These are phyloP conservation scores for Parasteatoda lunata DNA, from an alignment of 2,888 invertebrate genomes.

Conservation along the genomic window DNA sequence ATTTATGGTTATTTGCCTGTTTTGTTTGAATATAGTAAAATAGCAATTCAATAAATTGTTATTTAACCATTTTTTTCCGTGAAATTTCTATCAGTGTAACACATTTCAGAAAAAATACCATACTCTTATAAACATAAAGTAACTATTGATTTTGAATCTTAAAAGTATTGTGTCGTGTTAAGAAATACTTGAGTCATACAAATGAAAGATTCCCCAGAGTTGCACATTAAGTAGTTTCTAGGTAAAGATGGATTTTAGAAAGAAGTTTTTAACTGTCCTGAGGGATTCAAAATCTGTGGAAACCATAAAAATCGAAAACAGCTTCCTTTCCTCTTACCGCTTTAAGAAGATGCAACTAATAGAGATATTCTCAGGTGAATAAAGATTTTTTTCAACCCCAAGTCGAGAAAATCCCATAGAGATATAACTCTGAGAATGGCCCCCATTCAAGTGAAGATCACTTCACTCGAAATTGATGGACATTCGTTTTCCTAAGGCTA, in stretches of 20 bases:
- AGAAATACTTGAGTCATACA: too few species aligned
- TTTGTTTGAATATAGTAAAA: too few species aligned
- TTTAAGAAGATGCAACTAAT: conserved; percentile 19
- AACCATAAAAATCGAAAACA: conserved; percentile 27
- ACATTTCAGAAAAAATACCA: too few species aligned
- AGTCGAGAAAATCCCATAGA: conserved; percentile 9
- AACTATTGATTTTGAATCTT: too few species aligned
- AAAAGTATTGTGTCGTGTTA: too few species aligned
- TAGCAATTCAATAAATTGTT: too few species aligned
- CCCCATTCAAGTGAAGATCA: conserved; percentile 10
- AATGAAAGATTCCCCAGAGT: too few species aligned
- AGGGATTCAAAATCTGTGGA: conserved; percentile 22
- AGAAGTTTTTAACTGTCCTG: conserved; percentile 8
- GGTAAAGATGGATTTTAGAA: conserved; percentile 15
- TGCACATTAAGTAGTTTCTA: not conserved
- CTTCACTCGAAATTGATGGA: conserved; percentile 21
- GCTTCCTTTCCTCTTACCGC: conserved; percentile 3
- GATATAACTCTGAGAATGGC: conserved; percentile 11
- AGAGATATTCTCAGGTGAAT: conserved; percentile 21
- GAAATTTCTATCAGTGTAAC: too few species aligned
- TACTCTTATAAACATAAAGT: too few species aligned
- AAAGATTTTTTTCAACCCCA: conserved; percentile 2
- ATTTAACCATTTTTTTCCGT: too few species aligned
- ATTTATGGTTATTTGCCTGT: too few species aligned
- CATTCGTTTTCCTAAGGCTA: conserved; percentile 13